Percentiles rank a stretch among this genome's conserved stretches.
phyloP scores from a whole-genome alignment of 64 coral and sea anemone species.

The Dendronephthya gigantea region DNA sequence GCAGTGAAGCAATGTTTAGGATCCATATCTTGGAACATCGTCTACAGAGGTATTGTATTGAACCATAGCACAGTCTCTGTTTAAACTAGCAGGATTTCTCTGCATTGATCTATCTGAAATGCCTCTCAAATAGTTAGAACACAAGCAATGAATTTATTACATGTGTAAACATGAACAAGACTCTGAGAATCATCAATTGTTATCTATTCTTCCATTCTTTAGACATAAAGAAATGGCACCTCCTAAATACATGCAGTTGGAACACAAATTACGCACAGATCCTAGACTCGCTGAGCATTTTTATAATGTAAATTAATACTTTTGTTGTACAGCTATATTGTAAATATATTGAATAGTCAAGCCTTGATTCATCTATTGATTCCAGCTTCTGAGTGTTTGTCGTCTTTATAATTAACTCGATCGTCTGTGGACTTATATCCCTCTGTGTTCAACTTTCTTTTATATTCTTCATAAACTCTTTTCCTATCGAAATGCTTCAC shows the following conservation, averaged over 20 bases:
- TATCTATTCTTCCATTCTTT: constrained; percentile 3
- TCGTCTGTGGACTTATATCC: constrained; percentile 64
- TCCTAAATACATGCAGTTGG: constrained; percentile 84
- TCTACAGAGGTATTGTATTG: constrained; percentile 89
- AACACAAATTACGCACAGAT: constrained; percentile 84
- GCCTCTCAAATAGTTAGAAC: too few species aligned
- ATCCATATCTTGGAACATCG: constrained; percentile 94
- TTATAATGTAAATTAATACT: constrained; percentile 9
- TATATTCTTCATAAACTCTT: constrained; percentile 88
- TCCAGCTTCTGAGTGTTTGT: background rate
- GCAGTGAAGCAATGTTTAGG: constrained; percentile 99
- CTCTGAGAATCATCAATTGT: background rate
- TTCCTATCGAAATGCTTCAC: constrained; percentile 90
- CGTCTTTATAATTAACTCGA: background rate
- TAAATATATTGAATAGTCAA: background rate
- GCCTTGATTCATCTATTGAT: too few species aligned
- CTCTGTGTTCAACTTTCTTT: constrained; percentile 74
- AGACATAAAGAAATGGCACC: constrained; percentile 99
- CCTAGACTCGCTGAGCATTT: constrained; percentile 74
- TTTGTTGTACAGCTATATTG: background rate
- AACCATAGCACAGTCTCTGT: too few species aligned
- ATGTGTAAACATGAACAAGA: too few species aligned
- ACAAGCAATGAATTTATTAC: too few species aligned
- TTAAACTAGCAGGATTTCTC: background rate
- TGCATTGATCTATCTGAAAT: background rate